Conservation (phyloP, 2,888 invertebrate species). For the Patella caerulea region DNA sequence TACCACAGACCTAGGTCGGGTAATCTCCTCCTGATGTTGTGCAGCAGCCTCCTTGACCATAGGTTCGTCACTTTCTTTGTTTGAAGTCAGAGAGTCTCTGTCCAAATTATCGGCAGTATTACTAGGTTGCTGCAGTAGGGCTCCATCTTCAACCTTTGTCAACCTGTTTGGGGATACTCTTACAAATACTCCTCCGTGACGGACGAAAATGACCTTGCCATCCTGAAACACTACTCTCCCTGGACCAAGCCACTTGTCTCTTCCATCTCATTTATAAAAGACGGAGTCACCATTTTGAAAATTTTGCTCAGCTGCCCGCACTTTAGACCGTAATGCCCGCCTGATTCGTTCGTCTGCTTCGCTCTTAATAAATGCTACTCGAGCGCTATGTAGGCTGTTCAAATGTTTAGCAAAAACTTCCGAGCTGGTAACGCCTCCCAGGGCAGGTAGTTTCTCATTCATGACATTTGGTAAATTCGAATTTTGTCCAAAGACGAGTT, state of each 20-base stretch:
- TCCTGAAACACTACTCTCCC: slow-evolving; percentile 16
- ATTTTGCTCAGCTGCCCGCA: slow-evolving; percentile 9
- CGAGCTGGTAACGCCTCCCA: background rate
- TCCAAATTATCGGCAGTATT: background rate
- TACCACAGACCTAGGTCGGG: background rate
- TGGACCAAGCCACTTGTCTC: slow-evolving; percentile 11
- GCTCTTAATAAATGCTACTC: slow-evolving; percentile 7
- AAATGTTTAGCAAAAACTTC: slow-evolving; percentile 11
- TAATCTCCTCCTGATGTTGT: background rate
- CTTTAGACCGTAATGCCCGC: slow-evolving; percentile 2
- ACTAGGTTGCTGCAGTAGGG: background rate
- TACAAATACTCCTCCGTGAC: slow-evolving; percentile 10
- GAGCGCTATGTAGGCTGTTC: background rate
- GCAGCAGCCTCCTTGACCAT: background rate
- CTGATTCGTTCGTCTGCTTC: slow-evolving; percentile 14
- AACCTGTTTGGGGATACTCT: slow-evolving; percentile 15
- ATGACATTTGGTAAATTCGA: slow-evolving; percentile 9
- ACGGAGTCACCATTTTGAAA: slow-evolving; percentile 12
- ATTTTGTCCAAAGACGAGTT: slow-evolving; percentile 13
- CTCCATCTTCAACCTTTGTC: background rate
- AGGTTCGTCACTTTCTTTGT: slow-evolving; percentile 1
- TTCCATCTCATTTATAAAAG: slow-evolving; percentile 11
- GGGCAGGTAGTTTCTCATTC: background rate
- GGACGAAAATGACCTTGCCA: slow-evolving; percentile 14
- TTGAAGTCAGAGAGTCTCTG: background rate